Evolutionary conservation across 2,113 vertebrate genomes (phyloP).

Genomic region (Percopsis transmontana): DNA sequence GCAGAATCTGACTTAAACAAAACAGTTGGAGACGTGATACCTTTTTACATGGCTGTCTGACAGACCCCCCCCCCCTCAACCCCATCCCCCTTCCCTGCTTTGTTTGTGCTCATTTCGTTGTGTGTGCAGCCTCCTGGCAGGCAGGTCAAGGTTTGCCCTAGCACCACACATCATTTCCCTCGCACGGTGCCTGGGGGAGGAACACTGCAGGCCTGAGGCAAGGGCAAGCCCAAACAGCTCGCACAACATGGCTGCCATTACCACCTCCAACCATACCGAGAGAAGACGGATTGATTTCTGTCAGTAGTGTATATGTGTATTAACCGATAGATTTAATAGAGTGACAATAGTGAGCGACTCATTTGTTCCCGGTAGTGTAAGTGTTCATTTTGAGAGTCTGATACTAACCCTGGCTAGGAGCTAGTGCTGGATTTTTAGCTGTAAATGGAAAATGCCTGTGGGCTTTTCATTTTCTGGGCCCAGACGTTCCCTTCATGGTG

Average conservation of each 20-base stretch:
- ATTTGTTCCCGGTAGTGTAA: constrained; percentile 90
- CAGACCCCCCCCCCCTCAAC: constrained; percentile 46
- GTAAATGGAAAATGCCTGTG: constrained; percentile 99
- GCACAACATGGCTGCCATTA: constrained; percentile 66
- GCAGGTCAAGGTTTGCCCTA: constrained; percentile 96
- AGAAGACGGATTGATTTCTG: constrained; percentile 66
- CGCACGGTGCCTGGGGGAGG: constrained; percentile 86
- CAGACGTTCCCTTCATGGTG: constrained; percentile 99
- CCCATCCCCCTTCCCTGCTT: constrained; percentile 52
- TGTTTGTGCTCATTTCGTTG: constrained; percentile 87
- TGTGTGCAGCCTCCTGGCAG: constrained; percentile 84
- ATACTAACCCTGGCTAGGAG: constrained; percentile 99
- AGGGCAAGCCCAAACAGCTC: constrained; percentile 84
- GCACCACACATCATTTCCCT: constrained; percentile 92
- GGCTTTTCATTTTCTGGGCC: constrained; percentile 99
- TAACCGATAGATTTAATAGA: constrained; percentile 76
- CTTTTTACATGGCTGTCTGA: constrained; percentile 44
- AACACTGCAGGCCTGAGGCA: constrained; percentile 89
- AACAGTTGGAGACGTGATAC: constrained; percentile 44
- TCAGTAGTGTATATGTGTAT: constrained; percentile 73
- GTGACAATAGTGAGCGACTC: constrained; percentile 74
- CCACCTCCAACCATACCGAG: constrained; percentile 63
- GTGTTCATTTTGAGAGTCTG: constrained; percentile 99
- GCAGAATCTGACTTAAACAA: constrained; percentile 43
- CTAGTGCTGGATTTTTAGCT: constrained; percentile 98